phyloP scores from a whole-genome alignment of 2,113 vertebrate species.

The Solea senegalensis region DNA sequence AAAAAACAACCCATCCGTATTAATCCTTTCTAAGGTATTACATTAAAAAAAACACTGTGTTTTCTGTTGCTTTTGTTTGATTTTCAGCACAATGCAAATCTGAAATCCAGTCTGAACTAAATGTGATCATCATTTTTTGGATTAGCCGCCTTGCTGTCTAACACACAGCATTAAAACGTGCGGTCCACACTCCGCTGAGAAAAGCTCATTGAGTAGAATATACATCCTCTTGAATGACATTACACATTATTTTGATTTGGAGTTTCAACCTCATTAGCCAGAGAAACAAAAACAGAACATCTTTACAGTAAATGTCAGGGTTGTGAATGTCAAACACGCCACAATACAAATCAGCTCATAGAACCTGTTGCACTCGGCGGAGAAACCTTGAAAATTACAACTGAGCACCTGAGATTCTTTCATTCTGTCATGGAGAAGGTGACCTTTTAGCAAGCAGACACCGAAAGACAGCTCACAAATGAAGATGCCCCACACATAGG shows the following conservation, averaged over 20 bases:
- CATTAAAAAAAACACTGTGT: no score
- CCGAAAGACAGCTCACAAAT: slow-evolving; percentile 76
- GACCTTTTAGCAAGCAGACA: slow-evolving; percentile 75
- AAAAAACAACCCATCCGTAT: no score
- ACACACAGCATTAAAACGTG: not conserved
- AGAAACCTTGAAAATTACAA: slow-evolving; percentile 27
- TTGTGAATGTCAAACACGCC: slow-evolving; percentile 5
- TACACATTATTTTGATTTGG: not conserved
- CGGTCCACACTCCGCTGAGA: slow-evolving; percentile 4
- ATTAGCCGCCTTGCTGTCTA: not conserved
- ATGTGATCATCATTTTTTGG: not conserved
- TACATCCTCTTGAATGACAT: not conserved
- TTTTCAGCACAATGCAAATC: no score
- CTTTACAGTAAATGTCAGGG: not conserved
- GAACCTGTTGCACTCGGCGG: not conserved
- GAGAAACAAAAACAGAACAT: not conserved
- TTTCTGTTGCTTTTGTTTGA: no score
- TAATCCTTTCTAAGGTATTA: no score
- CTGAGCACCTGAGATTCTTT: slow-evolving; percentile 39
- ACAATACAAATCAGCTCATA: not conserved
- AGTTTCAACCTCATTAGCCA: not conserved
- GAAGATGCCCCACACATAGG: slow-evolving; percentile 79
- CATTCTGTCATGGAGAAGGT: slow-evolving; percentile 63
- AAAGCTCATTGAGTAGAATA: not conserved
- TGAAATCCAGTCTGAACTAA: not conserved